Conservation (phyloP, 2,797 vertebrate genomes). For the Anguilla pacifica region DNA sequence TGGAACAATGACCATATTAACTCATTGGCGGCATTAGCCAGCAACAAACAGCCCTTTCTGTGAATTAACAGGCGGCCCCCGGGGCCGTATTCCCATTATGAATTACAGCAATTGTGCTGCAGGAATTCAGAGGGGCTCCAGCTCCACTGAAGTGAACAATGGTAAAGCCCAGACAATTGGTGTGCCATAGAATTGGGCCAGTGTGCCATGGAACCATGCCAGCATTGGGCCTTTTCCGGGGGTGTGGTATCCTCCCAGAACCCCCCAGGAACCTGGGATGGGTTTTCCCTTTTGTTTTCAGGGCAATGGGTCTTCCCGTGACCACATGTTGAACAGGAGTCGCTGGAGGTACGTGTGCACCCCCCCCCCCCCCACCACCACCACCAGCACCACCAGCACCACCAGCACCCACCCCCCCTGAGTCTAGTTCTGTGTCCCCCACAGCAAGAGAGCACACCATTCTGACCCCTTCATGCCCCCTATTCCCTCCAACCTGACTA, state of each 20-base stretch:
- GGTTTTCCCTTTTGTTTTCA: neutral
- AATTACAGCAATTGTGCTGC: neutral
- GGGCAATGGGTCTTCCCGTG: neutral
- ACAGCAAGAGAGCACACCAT: neutral
- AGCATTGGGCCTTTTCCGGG: neutral
- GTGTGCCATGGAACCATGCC: neutral
- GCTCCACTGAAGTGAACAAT: conserved; percentile 2
- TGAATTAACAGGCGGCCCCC: neutral
- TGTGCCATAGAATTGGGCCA: neutral
- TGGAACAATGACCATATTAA: conserved; percentile 6
- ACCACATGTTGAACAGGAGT: neutral
- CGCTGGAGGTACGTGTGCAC: neutral
- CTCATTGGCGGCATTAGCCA: neutral
- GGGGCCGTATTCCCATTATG: neutral
- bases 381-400: neutral
- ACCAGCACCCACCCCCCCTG: neutral
- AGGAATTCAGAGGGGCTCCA: conserved; percentile 1
- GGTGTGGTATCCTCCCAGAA: neutral
- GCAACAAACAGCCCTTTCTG: conserved; percentile 7
- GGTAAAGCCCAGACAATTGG: neutral
- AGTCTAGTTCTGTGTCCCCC: neutral
- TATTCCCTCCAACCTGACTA: neutral
- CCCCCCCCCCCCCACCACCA: no score
- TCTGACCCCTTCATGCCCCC: neutral
- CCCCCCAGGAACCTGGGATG: neutral